A percentile compares a stretch with the other conserved stretches of the same genome.
Conservation (phyloP, 2,888 invertebrate genomes). For the Philereme transversata region DNA sequence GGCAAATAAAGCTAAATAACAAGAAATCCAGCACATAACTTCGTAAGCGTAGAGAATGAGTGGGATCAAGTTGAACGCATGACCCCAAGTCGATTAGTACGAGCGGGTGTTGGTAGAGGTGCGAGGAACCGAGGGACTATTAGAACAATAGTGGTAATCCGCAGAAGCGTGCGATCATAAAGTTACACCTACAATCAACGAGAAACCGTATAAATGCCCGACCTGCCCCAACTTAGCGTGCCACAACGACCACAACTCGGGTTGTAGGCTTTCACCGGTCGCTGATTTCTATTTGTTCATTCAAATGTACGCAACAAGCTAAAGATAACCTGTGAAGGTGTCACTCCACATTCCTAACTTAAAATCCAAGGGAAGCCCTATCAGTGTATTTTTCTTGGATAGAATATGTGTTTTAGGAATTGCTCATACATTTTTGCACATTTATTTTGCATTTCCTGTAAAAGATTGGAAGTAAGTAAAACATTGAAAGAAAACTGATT, state of each 20-base stretch:
- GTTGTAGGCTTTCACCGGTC: conserved; percentile 49
- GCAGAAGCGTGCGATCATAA: conserved; percentile 77
- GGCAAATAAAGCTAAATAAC: conserved; percentile 37
- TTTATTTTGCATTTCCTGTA: not conserved
- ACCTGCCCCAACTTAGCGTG: conserved; percentile 66
- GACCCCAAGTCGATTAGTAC: conserved; percentile 57
- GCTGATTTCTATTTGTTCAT: conserved; percentile 38
- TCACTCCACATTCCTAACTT: conserved; percentile 9
- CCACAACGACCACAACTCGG: conserved; percentile 42
- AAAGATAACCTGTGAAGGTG: conserved; percentile 26
- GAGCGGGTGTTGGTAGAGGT: conserved; percentile 55
- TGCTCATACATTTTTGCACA: not conserved
- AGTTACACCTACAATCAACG: conserved; percentile 70
- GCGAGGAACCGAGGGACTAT: conserved; percentile 64
- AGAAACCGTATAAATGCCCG: conserved; percentile 63
- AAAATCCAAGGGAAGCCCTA: not conserved
- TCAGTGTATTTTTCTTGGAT: not conserved
- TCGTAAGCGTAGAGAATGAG: conserved; percentile 62
- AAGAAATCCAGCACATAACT: conserved; percentile 52
- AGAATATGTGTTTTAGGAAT: too few relatives aligned
- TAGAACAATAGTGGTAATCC: conserved; percentile 75
- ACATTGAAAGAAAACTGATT: not conserved
- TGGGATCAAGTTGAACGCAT: conserved; percentile 69
- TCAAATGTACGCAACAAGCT: conserved; percentile 33
- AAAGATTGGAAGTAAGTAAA: not conserved